These are phyloP conservation scores for Acromyrmex heyeri DNA, from an alignment of 1,140 invertebrate species.

Conservation along the genomic window DNA sequence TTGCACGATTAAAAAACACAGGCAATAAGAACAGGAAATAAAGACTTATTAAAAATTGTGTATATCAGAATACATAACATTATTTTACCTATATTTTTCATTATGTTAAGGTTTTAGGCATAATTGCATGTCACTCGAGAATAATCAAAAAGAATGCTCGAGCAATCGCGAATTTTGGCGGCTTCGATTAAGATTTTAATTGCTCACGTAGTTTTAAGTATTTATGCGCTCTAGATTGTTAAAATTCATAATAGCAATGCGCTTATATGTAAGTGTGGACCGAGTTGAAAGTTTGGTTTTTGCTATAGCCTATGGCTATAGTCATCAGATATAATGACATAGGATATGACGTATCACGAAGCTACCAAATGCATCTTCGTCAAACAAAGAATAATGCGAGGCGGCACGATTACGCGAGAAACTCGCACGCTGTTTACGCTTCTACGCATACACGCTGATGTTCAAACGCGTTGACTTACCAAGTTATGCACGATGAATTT, in stretches of 20 bases:
- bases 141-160: slow-evolving; percentile 22
- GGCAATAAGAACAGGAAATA: too few species aligned
- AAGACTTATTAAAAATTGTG: too few species aligned
- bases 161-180: background rate
- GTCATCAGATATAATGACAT: background rate
- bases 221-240: background rate
- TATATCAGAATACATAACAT: too few species aligned
- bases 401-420: background rate
- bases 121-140: slow-evolving; percentile 1
- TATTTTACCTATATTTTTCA: too few species aligned
- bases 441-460: background rate
- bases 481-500: slow-evolving; percentile 9
- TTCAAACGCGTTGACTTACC: background rate
- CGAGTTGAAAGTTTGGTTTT: background rate
- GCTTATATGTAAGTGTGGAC: background rate
- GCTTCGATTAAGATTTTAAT: background rate
- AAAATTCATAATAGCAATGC: background rate
- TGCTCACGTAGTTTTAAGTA: slow-evolving; percentile 5
- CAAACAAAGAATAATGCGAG: background rate
- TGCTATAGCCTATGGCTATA: background rate
- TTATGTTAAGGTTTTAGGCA: background rate
- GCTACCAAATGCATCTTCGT: background rate
- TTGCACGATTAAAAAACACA: too few species aligned
- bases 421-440: background rate
- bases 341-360: background rate